These are phyloP conservation scores for Phenacoccus solenopsis DNA, from an alignment of 1,140 invertebrate genomes.

Conservation along the genomic window DNA sequence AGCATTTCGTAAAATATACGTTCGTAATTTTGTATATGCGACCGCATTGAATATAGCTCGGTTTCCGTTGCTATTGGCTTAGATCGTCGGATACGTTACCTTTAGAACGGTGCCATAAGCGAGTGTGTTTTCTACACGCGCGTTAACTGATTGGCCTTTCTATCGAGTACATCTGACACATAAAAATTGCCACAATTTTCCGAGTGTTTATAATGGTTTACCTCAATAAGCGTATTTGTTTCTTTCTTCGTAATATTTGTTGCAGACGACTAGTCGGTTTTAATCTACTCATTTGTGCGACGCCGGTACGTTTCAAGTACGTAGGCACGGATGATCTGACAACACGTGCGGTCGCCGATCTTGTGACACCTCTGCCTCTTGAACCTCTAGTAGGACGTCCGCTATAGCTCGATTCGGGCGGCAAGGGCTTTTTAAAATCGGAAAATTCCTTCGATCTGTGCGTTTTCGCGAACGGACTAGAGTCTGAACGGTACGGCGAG, in stretches of 20 bases:
- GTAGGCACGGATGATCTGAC: not conserved
- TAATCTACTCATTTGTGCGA: not conserved
- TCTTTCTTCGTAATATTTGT: slow-evolving; percentile 7
- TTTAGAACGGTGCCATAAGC: too few relatives aligned
- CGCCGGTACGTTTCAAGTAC: not conserved
- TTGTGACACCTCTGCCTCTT: not conserved
- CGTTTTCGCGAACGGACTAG: not conserved
- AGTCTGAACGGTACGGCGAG: not conserved
- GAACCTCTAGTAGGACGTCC: not conserved
- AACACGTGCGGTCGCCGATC: not conserved
- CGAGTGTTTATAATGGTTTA: not conserved
- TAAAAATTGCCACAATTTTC: too few relatives aligned
- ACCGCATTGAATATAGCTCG: too few relatives aligned
- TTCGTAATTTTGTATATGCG: too few relatives aligned
- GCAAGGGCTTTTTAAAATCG: slow-evolving; percentile 1
- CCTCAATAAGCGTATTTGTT: not conserved
- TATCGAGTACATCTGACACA: too few relatives aligned
- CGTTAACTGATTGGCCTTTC: too few relatives aligned
- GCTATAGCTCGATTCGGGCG: not conserved
- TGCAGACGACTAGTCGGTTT: not conserved
- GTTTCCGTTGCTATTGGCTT: too few relatives aligned
- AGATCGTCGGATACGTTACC: too few relatives aligned
- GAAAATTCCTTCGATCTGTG: not conserved
- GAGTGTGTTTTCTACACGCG: too few relatives aligned
- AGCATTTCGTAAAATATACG: too few relatives aligned